Base-by-base conservation (phyloP, 2,888 invertebrate species). In the Serrognathus titanus region DNA sequence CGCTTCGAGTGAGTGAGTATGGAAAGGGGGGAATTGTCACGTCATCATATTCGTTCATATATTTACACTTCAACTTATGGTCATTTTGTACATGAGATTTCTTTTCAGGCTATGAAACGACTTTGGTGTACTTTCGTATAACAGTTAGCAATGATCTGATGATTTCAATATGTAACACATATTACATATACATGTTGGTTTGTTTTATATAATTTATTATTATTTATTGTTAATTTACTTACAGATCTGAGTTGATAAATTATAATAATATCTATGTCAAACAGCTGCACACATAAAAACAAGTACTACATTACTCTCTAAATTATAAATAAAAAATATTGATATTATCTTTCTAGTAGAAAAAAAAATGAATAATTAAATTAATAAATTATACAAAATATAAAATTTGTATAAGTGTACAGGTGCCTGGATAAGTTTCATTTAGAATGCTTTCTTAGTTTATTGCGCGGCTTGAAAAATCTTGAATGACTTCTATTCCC, bases 81-180 rank as follows among this genome's bases (percentile, higher is more conserved):
- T 64, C 60, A 57, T 65, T 71, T 71, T 71, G 71, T 71, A 71
- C 71, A 70, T 68, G 65, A 59, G 57, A 55, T 65, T 66, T 62
- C 58, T 60, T 57, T 60, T 61, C 53, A 60, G 54, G 59, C 66
- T 66, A 70, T 67, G 64, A 67, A 67, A 66, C 65, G 67, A 67
- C 69, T 70, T 70, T 69, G 69, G 68, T 70, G 69, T 70, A 68
- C 65, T 62, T 64, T 63, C 63, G 63, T 64, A 63, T 65, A 65
- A 60, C 60, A 58, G 54, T 58, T 58, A 24, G 20, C 12, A 24
- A 13, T 36, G 46, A 45, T 35, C n/a, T 2, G 12, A 43, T 10
- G 1, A 31, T 31, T 31, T 31, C 24, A 6, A 6, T 31, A 31
- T 7, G 24, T 31, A 31, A 31, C 4, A 31, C 4, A 31, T 3